Percentiles rank a stretch among this genome's conserved stretches.
Evolutionary conservation across 2,888 invertebrate species (phyloP).

Genomic region (Perithous albicinctus): DNA sequence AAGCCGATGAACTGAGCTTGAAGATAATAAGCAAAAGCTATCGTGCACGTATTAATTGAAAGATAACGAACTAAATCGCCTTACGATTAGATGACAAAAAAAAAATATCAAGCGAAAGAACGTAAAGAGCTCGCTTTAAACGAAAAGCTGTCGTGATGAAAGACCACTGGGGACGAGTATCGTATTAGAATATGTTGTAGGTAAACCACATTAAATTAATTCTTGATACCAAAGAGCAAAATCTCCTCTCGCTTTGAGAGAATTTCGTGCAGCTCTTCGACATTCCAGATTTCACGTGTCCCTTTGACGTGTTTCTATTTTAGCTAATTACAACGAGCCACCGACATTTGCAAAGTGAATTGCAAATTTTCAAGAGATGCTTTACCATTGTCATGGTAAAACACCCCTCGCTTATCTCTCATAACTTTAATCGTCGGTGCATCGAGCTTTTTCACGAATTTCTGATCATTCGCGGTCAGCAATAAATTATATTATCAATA

Average conservation of each 20-base stretch:
- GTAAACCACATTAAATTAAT: neutral
- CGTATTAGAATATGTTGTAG: neutral
- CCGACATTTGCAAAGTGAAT: conserved; percentile 4
- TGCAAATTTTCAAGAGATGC: conserved; percentile 10
- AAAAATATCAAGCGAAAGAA: neutral
- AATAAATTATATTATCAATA: neutral
- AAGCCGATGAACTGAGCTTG: conserved; percentile 11
- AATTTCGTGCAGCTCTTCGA: neutral
- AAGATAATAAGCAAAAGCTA: conserved; percentile 13
- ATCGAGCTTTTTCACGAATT: conserved; percentile 18
- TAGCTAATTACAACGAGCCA: conserved; percentile 14
- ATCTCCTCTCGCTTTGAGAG: neutral
- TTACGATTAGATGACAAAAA: neutral
- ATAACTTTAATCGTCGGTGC: neutral
- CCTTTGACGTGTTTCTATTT: conserved; percentile 17
- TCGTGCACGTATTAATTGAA: neutral
- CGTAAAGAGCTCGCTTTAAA: neutral
- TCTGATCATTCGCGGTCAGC: neutral
- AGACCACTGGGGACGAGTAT: neutral
- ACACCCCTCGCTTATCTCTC: neutral
- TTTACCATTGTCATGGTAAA: neutral
- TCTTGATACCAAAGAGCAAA: neutral
- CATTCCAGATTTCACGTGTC: neutral
- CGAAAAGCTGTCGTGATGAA: neutral
- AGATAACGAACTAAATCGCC: neutral